Evolutionary conservation across 2,888 invertebrate genomes (phyloP).

Genomic region (Dicyrtomina minuta): DNA sequence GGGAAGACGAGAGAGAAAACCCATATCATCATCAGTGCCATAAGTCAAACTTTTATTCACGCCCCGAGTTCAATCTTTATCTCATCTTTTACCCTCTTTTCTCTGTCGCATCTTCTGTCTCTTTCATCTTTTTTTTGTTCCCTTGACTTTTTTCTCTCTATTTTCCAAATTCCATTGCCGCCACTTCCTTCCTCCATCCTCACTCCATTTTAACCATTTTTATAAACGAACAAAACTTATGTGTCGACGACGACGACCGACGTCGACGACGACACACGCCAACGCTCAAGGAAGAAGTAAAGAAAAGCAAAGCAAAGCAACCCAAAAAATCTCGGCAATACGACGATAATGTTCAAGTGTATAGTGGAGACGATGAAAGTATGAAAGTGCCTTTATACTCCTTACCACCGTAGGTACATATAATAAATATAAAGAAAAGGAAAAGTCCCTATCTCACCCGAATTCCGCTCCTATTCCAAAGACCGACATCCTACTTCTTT

Average conservation of each 20-base stretch:
- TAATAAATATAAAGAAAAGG: background rate
- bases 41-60: slow-evolving; percentile 47
- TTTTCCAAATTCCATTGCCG: background rate
- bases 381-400: background rate
- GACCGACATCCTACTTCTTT: too few relatives aligned
- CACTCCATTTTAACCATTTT: slow-evolving; percentile 15
- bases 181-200: slow-evolving; percentile 28
- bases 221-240: slow-evolving; percentile 8
- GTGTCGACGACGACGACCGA: background rate
- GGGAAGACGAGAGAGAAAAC: background rate
- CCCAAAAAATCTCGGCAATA: background rate
- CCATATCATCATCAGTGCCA: slow-evolving; percentile 28
- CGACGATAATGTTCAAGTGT: too few relatives aligned
- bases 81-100: slow-evolving; percentile 2
- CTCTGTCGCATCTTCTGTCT: slow-evolving; percentile 7
- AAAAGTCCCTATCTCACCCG: background rate
- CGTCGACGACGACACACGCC: too few relatives aligned
- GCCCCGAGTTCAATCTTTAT: slow-evolving; percentile 37
- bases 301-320: too few relatives aligned
- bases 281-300: too few relatives aligned
- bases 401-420: background rate
- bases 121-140: background rate
- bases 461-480: too few relatives aligned
- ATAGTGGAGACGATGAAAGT: background rate
- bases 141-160: background rate